Base-by-base conservation (phyloP, 2,113 vertebrate species). In the Thymallus thymallus region DNA sequence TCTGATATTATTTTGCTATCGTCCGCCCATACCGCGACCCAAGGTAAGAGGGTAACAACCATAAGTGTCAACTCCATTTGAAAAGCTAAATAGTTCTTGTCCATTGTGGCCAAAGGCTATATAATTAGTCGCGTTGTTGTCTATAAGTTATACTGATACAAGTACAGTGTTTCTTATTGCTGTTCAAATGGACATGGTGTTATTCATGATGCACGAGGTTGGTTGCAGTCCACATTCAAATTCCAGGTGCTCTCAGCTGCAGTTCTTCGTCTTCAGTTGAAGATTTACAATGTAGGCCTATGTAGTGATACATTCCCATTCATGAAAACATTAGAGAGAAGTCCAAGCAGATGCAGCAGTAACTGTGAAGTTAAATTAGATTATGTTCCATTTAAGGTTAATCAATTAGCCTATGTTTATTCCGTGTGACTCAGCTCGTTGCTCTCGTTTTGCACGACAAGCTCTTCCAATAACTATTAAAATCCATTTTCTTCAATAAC, bases 1-100 rank as follows among this genome's bases (percentile, higher is more conserved):
- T 97, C 95, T 35, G 95, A 94, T 79, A 93, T 90, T 82, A 95
- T 83, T 74, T 95, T 95, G 86, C 90, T 90, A 76, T 96, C 95
- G 79, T 95, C 95, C 64, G 92, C 92, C 89, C 91, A 94, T 55
- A 94, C 94, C 81, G 91, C 90, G 89, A 94, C 84, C 71, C 94
- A 93, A 72, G 93, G 88, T 64, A 94, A 72, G 32, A 93, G 87
- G 74, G 91, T 88, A 83, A 93, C 89, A 85, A 93, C 91, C 77
- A 94, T 86, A 84, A 93, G 90, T 84, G 82, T 87, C 91, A 90
- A 92, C 91, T 91, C 93, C 92, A 91, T 91, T 89, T 78, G 90
- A 78, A 84, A 85, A 90, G 87, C 90, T 67, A 84, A 70, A 70
- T 78, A 84, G 80, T 82, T 79, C 76, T 72, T 81, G 80, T 86